phyloP scores from a whole-genome alignment of 2,888 invertebrate genomes.

The Volucella bombylans region DNA sequence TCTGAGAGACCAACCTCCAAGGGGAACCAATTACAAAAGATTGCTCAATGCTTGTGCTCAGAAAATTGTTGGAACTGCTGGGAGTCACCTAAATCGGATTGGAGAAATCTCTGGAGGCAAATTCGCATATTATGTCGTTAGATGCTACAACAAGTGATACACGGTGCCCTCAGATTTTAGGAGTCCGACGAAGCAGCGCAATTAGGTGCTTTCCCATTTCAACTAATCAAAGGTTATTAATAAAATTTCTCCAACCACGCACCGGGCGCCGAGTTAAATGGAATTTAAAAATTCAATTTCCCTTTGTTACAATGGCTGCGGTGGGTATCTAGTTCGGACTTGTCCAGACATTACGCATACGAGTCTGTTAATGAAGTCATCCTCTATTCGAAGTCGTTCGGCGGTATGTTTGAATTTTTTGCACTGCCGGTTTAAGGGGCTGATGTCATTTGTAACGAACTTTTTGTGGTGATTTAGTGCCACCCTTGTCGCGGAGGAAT shows the following conservation, averaged over 20 bases:
- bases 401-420: constrained; percentile 6
- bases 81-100: constrained; percentile 41
- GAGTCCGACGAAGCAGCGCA: not conserved
- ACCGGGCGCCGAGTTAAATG: constrained; percentile 25
- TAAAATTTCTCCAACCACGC: constrained; percentile 28
- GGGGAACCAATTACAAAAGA: constrained; percentile 46
- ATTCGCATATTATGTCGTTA: constrained; percentile 57
- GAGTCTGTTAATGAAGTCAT: constrained; percentile 50
- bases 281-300: constrained; percentile 8
- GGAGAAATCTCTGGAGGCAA: constrained; percentile 49
- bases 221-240: constrained; percentile 49
- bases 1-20: constrained; percentile 4
- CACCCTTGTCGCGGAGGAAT: constrained; percentile 41
- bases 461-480: constrained; percentile 60
- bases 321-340: not conserved
- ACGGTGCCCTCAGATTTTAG: not conserved
- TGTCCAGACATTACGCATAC: constrained; percentile 19
- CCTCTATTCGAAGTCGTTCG: constrained; percentile 25
- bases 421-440: constrained; percentile 21
- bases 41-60: constrained; percentile 27
- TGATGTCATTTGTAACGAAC: constrained; percentile 71
- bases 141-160: constrained; percentile 33
- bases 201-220: constrained; percentile 36
- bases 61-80: constrained; percentile 37
- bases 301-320: not conserved